Base-by-base conservation (phyloP, 2,797 vertebrate genomes). In the Pangasius krempfi region DNA sequence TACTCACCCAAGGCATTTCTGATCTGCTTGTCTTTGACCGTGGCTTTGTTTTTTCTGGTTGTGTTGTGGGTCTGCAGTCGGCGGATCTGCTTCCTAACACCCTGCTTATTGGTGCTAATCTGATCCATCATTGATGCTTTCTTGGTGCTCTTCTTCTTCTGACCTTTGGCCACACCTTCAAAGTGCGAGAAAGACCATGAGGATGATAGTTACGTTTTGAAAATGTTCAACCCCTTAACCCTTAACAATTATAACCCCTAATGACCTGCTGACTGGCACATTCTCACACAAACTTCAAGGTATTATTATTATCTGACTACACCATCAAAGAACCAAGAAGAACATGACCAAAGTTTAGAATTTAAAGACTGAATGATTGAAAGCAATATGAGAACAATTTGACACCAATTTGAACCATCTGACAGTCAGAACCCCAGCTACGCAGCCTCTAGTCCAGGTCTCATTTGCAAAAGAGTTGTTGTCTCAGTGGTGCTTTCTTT, bases 11-110 rank as follows among this genome's bases (percentile, higher is more conserved):
- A 90, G 72, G 95, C 95, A 76, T 93, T 95, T 87, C 93, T 95
- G 81, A 95, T 91, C 87, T 90, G 93, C 88, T 96, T 96, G 92
- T 96, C 92, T 91, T 96, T 97, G 78, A 96, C 95, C 0, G 96
- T 96, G 1, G 94, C 92, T 90, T 94, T 95, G 86, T 90, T 95
- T 90, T 93, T 95, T n/a, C 91, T 89, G 0, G 93, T 78, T 0
- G 92, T 93, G 1, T 91, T 92, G 20, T 92, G 93, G 4, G 94
- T 91, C 92, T 95, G 95, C 83, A 95, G 92, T 56, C 92, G 89
- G 10, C 92, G 94, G 12, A 95, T 90, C 92, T 94, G 94, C 88
- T 85, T 94, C 79, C 91, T 92, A 87, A 95, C 94, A 0, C 95
- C 94, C 86, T 96, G 95, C 0, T 94, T 93, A 44, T 93, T 95